Percentiles rank a stretch among this genome's conserved stretches.
Evolutionary conservation across 1,140 invertebrate genomes (phyloP).

Genomic region (Odontomachus brunneus): DNA sequence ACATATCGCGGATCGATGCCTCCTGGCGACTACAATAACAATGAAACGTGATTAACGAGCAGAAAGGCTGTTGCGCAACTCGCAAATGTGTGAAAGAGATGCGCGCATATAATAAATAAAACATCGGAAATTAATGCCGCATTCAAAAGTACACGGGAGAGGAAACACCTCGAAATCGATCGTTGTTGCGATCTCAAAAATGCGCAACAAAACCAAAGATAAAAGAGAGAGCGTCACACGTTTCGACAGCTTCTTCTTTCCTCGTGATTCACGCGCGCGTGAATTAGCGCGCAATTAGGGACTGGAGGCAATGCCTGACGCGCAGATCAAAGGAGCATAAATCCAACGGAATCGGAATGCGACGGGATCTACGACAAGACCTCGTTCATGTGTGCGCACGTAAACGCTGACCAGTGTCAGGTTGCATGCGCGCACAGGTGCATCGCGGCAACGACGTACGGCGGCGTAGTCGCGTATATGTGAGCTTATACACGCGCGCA

Average conservation of each 20-base stretch:
- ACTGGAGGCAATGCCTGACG: neutral
- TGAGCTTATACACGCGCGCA: slow-evolving; percentile 22
- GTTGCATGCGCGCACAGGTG: slow-evolving; percentile 65
- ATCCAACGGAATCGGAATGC: slow-evolving; percentile 60
- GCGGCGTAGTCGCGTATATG: slow-evolving; percentile 3
- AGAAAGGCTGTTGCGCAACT: neutral
- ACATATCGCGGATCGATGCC: neutral
- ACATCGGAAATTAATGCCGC: too few species aligned
- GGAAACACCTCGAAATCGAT: too few species aligned
- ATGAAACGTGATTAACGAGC: neutral
- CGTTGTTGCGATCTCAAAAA: too few species aligned
- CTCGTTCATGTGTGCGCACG: slow-evolving; percentile 28
- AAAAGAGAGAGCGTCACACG: neutral
- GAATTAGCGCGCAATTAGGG: slow-evolving; percentile 21
- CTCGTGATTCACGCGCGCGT: too few species aligned
- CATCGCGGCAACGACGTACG: slow-evolving; percentile 22
- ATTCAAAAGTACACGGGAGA: too few species aligned
- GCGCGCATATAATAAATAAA: too few species aligned
- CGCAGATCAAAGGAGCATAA: slow-evolving; percentile 60
- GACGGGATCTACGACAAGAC: slow-evolving; percentile 52
- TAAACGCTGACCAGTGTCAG: slow-evolving; percentile 59
- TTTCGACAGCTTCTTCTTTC: neutral
- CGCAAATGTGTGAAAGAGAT: too few species aligned
- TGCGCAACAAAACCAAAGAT: too few species aligned
- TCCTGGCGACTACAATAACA: too few species aligned